Evolutionary conservation across 2,113 vertebrate species (phyloP).

Genomic region (Prionailurus viverrinus): DNA sequence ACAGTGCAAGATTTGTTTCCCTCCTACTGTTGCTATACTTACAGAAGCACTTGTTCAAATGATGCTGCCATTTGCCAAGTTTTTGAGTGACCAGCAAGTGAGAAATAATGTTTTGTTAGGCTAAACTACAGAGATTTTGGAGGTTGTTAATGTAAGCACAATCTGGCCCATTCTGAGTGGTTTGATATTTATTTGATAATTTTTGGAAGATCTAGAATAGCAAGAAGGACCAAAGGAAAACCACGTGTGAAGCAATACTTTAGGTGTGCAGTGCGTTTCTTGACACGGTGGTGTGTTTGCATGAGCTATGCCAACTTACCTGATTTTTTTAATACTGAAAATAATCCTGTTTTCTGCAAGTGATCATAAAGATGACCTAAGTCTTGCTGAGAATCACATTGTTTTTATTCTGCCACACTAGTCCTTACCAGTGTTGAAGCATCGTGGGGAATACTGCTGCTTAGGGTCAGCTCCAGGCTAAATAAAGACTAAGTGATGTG

Average conservation of each 20-base stretch:
- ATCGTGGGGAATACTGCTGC: background rate
- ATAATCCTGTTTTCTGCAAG: slow-evolving; percentile 27
- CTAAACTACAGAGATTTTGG: background rate
- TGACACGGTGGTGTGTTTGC: background rate
- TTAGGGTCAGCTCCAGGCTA: background rate
- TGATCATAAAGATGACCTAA: slow-evolving; percentile 9
- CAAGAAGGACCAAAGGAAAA: background rate
- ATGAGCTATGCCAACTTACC: background rate
- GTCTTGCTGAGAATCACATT: background rate
- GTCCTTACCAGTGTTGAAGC: background rate
- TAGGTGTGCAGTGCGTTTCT: background rate
- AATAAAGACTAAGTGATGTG: background rate
- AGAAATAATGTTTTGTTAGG: background rate
- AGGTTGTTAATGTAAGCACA: background rate
- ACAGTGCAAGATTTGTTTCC: background rate
- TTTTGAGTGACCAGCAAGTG: background rate
- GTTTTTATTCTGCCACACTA: background rate
- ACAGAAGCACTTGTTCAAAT: background rate
- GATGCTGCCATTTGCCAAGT: background rate
- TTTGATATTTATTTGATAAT: background rate
- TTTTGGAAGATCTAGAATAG: slow-evolving; percentile 15
- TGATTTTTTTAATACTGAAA: slow-evolving; percentile 34
- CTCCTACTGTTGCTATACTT: background rate
- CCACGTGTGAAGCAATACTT: background rate
- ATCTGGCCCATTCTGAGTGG: background rate